These are phyloP conservation scores for Tanytarsus gracilentus DNA, from an alignment of 2,888 invertebrate species.

Conservation along the genomic window DNA sequence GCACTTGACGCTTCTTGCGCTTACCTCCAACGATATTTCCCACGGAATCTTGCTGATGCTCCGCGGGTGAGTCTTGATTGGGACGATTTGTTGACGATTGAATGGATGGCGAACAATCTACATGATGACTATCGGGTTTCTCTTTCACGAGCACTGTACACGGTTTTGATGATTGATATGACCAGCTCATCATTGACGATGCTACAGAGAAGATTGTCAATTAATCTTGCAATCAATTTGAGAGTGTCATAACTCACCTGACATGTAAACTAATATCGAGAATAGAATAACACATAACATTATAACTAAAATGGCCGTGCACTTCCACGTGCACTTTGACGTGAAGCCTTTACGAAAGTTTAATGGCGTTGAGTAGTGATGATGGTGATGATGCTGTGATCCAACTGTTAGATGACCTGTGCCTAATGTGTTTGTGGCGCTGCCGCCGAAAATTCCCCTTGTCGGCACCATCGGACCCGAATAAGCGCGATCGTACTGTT, in stretches of 20 bases:
- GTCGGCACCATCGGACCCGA: constrained; percentile 68
- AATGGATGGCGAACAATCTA: constrained; percentile 6
- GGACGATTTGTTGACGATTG: constrained; percentile 5
- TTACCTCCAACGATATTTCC: constrained; percentile 25
- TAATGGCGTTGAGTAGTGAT: constrained; percentile 71
- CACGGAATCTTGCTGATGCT: constrained; percentile 11
- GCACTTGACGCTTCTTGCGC: constrained; percentile 5
- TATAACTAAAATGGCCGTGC: constrained; percentile 80
- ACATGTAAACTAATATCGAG: constrained; percentile 77
- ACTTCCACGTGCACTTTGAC: constrained; percentile 84
- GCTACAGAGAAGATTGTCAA: constrained; percentile 46
- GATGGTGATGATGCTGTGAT: constrained; percentile 53
- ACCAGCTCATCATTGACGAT: constrained; percentile 75
- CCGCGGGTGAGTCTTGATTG: no score
- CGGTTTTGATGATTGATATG: constrained; percentile 71
- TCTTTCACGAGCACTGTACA: constrained; percentile 65
- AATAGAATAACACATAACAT: constrained; percentile 72
- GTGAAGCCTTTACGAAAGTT: constrained; percentile 81
- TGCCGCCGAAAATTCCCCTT: constrained; percentile 49
- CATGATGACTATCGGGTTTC: constrained; percentile 10
- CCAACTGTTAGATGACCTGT: constrained; percentile 39
- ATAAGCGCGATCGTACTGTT: constrained; percentile 52
- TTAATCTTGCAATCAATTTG: background rate
- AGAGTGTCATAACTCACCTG: constrained; percentile 52
- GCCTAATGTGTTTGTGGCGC: constrained; percentile 33